Conservation (phyloP, 1,140 invertebrate species). For the Leptinotarsa undecemlineata region DNA sequence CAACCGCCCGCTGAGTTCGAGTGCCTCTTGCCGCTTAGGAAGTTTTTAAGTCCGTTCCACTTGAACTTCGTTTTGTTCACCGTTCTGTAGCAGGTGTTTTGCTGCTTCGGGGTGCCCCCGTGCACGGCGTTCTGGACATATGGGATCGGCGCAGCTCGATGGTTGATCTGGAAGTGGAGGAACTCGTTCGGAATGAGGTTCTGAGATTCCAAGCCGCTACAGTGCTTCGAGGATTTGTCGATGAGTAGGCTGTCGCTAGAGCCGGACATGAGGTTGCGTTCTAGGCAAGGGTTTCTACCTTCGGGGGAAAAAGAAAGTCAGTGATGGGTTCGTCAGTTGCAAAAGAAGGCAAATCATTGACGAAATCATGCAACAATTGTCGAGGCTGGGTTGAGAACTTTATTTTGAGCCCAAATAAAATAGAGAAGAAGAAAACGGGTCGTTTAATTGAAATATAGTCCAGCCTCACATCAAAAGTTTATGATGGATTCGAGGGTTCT, state of each 20-base stretch:
- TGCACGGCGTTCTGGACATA: conserved; percentile 79
- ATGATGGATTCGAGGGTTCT: too few species aligned
- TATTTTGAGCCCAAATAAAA: too few species aligned
- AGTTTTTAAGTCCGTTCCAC: conserved; percentile 52
- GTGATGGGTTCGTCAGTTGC: too few species aligned
- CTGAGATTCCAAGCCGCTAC: conserved; percentile 57
- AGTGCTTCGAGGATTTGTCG: conserved; percentile 70
- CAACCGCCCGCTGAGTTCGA: conserved; percentile 33
- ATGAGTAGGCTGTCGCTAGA: conserved; percentile 67
- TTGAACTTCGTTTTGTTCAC: conserved; percentile 42
- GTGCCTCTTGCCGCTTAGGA: conserved; percentile 46
- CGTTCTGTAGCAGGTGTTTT: conserved; percentile 47
- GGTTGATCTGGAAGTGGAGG: conserved; percentile 53
- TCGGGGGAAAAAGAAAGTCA: not conserved
- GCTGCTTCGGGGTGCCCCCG: conserved; percentile 61
- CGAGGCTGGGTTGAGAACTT: too few species aligned
- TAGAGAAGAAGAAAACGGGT: conserved; percentile 24
- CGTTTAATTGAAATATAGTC: too few species aligned
- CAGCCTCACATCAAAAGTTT: too few species aligned
- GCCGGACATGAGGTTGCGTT: conserved; percentile 76
- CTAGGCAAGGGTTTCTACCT: conserved; percentile 80
- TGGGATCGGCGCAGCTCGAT: conserved; percentile 66
- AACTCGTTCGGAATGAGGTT: conserved; percentile 53
- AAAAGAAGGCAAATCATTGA: too few species aligned
- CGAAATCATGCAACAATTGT: too few species aligned